Conservation (phyloP, 2,113 vertebrate species). For the Mustela nigripes region DNA sequence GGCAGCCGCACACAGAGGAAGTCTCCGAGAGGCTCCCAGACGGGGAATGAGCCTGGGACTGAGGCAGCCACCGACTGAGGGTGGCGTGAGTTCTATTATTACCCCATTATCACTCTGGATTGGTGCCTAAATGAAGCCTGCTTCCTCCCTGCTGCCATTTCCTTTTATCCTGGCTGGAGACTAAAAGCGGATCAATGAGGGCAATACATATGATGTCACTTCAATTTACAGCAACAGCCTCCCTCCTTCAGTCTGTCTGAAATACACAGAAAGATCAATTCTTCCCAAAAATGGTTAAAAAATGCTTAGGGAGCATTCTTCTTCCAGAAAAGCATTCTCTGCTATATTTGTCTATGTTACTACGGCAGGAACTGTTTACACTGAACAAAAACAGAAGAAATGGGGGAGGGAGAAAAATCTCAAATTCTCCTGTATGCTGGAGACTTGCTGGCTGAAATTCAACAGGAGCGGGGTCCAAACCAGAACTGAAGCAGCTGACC, state of each 20-base stretch:
- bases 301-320: constrained; percentile 88
- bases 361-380: constrained; percentile 90
- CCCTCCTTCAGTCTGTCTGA: constrained; percentile 72
- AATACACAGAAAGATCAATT: constrained; percentile 87
- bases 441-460: constrained; percentile 86
- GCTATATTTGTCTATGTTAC: constrained; percentile 93
- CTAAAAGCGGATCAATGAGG: constrained; percentile 91
- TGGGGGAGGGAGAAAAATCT: constrained; percentile 70
- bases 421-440: constrained; percentile 81
- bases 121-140: constrained; percentile 90
- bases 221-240: constrained; percentile 88
- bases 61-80: constrained; percentile 85
- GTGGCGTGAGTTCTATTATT: constrained; percentile 92
- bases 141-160: constrained; percentile 93
- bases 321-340: constrained; percentile 89
- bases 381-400: constrained; percentile 85
- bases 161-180: constrained; percentile 90
- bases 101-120: constrained; percentile 93
- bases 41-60: constrained; percentile 85
- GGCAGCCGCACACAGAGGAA: constrained; percentile 84
- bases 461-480: constrained; percentile 82
- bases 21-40: constrained; percentile 84
- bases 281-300: constrained; percentile 95
- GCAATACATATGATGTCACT: constrained; percentile 91
- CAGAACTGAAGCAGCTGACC: constrained; percentile 78